Evolutionary conservation across 1,140 invertebrate species (phyloP).

Genomic region (Episyrphus balteatus): DNA sequence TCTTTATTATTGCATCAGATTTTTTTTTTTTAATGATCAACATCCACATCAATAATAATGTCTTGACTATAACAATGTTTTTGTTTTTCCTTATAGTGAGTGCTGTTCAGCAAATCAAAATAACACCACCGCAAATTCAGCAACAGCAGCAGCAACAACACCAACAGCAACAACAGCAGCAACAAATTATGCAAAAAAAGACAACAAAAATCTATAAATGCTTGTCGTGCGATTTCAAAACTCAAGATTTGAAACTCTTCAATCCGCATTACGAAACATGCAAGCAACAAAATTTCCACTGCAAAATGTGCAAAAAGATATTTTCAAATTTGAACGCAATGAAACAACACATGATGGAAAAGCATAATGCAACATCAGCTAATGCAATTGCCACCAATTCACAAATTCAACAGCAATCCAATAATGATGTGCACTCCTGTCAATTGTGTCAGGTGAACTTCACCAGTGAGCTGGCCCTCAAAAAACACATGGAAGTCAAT

Average conservation of each 20-base stretch:
- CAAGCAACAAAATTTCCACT: constrained; percentile 35
- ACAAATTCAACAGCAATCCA: no score
- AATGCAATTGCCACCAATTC: no score
- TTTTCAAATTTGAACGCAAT: constrained; percentile 32
- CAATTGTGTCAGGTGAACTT: constrained; percentile 35
- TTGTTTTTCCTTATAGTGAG: constrained; percentile 1
- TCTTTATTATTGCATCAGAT: no score
- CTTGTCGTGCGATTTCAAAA: constrained; percentile 36
- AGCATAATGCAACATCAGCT: constrained; percentile 26
- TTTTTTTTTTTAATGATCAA: no score
- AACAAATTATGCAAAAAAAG: constrained; percentile 26
- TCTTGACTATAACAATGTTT: no score
- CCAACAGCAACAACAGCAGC: constrained; percentile 8
- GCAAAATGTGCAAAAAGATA: constrained; percentile 34
- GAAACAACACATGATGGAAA: constrained; percentile 33
- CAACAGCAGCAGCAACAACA: constrained; percentile 8
- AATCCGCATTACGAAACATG: constrained; percentile 35
- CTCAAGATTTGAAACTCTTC: constrained; percentile 33
- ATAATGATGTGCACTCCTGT: constrained; percentile 18
- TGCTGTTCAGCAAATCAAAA: constrained; percentile 18
- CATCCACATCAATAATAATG: no score
- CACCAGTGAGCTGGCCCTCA: constrained; percentile 28
- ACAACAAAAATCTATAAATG: constrained; percentile 35
- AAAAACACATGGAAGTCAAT: constrained; percentile 35
- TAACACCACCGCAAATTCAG: constrained; percentile 6